Conservation (phyloP, 2,113 vertebrate genomes). For the Tupaia tana region DNA sequence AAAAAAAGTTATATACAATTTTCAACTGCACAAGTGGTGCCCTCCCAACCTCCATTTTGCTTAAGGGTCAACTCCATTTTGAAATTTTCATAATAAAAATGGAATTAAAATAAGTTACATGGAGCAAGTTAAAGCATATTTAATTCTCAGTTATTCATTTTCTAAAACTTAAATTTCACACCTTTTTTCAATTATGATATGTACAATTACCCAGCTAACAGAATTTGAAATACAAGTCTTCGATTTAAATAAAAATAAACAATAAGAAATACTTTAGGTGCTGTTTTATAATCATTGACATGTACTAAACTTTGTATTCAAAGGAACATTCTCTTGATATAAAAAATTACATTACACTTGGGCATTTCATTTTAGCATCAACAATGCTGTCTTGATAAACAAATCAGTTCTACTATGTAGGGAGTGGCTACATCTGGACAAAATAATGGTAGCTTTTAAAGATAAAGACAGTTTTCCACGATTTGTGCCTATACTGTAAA, state of each 20-base stretch:
- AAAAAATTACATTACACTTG: neutral
- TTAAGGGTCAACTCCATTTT: neutral
- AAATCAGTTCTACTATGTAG: neutral
- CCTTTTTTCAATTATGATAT: neutral
- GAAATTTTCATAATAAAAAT: neutral
- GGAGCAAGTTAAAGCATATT: neutral
- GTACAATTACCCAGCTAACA: neutral
- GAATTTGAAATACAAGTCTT: neutral
- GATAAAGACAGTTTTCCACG: too few relatives aligned
- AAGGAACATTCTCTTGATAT: neutral
- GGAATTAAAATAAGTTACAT: neutral
- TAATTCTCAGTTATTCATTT: neutral
- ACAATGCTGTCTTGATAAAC: neutral
- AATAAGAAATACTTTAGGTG: neutral
- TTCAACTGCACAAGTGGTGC: too few relatives aligned
- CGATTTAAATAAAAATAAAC: neutral
- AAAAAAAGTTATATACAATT: too few relatives aligned
- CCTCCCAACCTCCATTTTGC: too few relatives aligned
- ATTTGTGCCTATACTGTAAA: too few relatives aligned
- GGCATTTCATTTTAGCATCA: neutral
- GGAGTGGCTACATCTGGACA: too few relatives aligned
- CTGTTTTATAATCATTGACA: neutral
- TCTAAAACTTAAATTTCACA: slow-evolving; percentile 21
- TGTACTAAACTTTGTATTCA: neutral
- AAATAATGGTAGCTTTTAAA: too few relatives aligned